These are phyloP conservation scores for Heliocidaris erythrogramma DNA, from an alignment of 35 echinoderm and acorn worm species.

Conservation along the genomic window DNA sequence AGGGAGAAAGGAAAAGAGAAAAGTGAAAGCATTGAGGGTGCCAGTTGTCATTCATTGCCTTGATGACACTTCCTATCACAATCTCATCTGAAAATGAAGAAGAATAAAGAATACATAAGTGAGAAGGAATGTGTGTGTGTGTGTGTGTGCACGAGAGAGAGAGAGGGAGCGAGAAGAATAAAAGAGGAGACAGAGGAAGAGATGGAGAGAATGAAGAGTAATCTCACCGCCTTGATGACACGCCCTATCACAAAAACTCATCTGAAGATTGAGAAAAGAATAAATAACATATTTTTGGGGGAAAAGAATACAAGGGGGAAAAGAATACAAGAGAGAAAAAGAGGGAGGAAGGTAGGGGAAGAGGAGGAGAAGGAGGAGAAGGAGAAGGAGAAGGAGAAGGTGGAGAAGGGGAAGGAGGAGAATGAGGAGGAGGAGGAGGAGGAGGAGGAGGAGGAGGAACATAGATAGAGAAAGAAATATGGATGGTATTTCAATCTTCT, in stretches of 20 bases:
- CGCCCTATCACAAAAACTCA: constrained; percentile 98
- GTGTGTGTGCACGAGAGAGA: no score
- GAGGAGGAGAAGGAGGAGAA: neutral
- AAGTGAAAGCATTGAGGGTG: constrained; percentile 86
- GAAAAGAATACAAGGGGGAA: no score
- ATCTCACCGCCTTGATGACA: constrained; percentile 97
- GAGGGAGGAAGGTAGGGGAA: neutral
- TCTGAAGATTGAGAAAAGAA: constrained; percentile 34
- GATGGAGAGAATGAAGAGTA: no score
- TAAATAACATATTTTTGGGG: no score
- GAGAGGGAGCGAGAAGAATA: no score
- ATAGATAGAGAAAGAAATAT: neutral
- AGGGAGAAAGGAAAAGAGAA: no score
- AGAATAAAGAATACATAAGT: neutral
- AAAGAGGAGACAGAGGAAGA: no score
- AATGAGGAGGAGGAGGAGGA: neutral
- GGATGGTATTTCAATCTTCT: constrained; percentile 49
- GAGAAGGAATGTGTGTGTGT: no score
- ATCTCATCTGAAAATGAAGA: constrained; percentile 69
- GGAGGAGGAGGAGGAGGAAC: neutral
- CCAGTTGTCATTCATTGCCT: constrained; percentile 99
- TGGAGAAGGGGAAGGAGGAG: neutral
- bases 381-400: neutral
- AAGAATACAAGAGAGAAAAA: no score
- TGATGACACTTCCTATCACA: constrained; percentile 97